Percentiles rank a stretch among this genome's conserved stretches.
These are phyloP conservation scores for Himalopsyche japonica DNA, from an alignment of 2,888 invertebrate genomes.

Conservation along the genomic window DNA sequence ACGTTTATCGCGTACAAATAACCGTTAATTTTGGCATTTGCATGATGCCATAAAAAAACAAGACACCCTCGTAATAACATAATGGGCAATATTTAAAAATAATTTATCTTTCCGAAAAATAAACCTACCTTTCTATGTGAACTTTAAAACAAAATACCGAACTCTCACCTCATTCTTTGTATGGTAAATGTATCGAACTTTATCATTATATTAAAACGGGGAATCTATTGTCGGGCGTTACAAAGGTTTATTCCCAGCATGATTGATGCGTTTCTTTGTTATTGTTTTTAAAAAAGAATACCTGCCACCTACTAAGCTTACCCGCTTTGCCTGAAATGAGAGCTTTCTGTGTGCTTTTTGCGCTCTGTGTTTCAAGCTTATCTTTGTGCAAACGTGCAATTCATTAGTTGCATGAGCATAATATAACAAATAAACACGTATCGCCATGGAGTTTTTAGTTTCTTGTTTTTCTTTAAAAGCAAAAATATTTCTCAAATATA, in stretches of 20 bases:
- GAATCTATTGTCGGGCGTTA: not conserved
- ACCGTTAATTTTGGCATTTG: not conserved
- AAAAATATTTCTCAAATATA: no score
- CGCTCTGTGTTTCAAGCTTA: not conserved
- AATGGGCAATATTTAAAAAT: not conserved
- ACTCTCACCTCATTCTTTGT: not conserved
- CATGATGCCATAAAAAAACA: not conserved
- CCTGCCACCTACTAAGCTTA: not conserved
- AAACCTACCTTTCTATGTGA: not conserved
- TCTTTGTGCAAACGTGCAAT: not conserved
- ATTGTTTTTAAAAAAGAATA: not conserved
- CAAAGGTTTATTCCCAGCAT: not conserved
- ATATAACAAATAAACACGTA: not conserved
- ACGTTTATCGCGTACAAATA: not conserved
- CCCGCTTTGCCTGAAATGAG: not conserved
- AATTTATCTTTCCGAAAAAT: not conserved
- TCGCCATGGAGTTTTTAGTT: no score
- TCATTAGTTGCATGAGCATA: not conserved
- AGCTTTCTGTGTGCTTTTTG: not conserved
- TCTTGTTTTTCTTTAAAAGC: no score
- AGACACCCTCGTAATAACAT: not conserved
- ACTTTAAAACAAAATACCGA: not conserved
- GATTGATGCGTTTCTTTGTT: slow-evolving; percentile 10
- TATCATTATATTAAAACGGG: not conserved
- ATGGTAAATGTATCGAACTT: not conserved